Base-by-base conservation (phyloP, 2,888 invertebrate species). In the Ennomos fuscantarius region DNA sequence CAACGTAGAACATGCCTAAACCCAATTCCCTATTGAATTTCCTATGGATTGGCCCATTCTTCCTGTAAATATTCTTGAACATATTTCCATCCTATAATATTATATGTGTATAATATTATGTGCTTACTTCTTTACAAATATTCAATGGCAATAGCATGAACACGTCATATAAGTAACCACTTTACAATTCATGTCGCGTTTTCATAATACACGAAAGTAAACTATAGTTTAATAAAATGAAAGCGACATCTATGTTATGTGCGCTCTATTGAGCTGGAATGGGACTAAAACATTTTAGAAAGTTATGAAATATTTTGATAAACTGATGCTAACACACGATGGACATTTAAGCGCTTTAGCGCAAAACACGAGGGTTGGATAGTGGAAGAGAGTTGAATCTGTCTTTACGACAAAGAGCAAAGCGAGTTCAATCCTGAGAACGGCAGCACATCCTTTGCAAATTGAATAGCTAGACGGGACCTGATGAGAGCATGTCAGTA, bases 391-490 rank as follows among this genome's bases (percentile, higher is more conserved):
- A 24, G 6, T 24, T 24, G 24, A 13, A 33, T 43, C 32, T 44
- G 33, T 33, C 11, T 12, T 9, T 33, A 34, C n/a, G 11, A 32
- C 11, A 36, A 49, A 39, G 46, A 32, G 45, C 36, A 45, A 44
- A 49, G 44, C 40, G 44, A 46, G 47, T 46, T 56, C 11, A 52
- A 52, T 48, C 44, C 51, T 41, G 52, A 57, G 54, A 59, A 55
- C 53, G 52, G 49, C 46, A 45, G 43, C 36, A 61, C 53, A 55
- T 61, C 51, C 53, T 55, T 52, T 40, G 39, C 10, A 57, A 57
- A 58, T 58, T 58, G 44, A 58, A 59, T 61, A 49, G 44, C 42
- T 48, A 35, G 53, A 48, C 41, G 44, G 45, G 54, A 42, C 11
- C 49, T 61, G 53, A 50, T 48, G 51, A 45, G 50, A 40, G 53